A percentile compares a stretch with the other conserved stretches of the same genome.
These are phyloP conservation scores for Egretta garzetta DNA, from an alignment of 2,113 vertebrate genomes.

Conservation along the genomic window DNA sequence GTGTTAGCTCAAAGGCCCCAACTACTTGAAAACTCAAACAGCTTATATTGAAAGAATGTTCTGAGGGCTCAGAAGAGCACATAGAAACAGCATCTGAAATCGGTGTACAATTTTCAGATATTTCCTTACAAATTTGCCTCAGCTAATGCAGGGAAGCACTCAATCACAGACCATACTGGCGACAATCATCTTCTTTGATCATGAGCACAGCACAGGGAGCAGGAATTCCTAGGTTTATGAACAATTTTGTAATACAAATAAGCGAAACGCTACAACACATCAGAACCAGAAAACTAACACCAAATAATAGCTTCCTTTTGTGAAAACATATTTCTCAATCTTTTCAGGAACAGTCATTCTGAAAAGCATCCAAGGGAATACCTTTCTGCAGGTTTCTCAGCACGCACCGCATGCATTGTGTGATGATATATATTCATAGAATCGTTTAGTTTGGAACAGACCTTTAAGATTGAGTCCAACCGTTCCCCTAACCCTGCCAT, in stretches of 20 bases:
- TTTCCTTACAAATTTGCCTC: not conserved
- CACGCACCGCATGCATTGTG: not conserved
- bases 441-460: too few relatives aligned
- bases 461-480: too few relatives aligned
- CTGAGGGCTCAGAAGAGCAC: not conserved
- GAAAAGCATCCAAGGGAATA: not conserved
- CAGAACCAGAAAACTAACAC: too few relatives aligned
- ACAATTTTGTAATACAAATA: not conserved
- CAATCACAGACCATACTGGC: not conserved
- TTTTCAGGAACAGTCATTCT: not conserved
- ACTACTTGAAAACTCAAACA: not conserved
- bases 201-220: not conserved
- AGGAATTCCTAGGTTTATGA: not conserved
- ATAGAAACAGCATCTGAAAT: rapidly evolving
- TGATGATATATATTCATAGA: too few relatives aligned
- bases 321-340: rapidly evolving
- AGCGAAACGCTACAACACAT: not conserved
- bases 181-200: not conserved
- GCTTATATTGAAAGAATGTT: not conserved
- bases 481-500: too few relatives aligned
- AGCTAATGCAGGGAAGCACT: not conserved
- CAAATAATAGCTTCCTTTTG: not conserved
- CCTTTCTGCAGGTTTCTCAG: not conserved
- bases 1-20: not conserved
- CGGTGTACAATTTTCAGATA: rapidly evolving